Conservation (phyloP, 2,797 vertebrate species). For the Delichon dasypus region DNA sequence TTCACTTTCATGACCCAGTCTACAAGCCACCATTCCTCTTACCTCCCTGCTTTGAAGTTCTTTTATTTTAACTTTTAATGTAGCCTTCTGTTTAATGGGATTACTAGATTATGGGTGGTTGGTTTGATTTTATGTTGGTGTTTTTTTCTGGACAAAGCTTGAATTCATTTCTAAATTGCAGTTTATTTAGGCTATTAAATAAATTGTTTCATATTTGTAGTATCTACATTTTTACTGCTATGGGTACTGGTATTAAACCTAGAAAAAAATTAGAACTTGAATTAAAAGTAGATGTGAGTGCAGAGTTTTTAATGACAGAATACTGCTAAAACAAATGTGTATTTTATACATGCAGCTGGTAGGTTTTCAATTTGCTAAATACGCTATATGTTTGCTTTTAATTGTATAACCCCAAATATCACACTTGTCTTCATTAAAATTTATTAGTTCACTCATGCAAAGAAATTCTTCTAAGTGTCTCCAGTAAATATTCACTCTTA, state of each 20-base stretch:
- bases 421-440: constrained; percentile 54
- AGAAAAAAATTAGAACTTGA: not conserved
- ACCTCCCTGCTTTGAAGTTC: not conserved
- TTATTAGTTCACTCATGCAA: not conserved
- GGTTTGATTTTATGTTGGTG: not conserved
- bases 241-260: not conserved
- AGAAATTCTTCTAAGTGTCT: constrained; percentile 32
- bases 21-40: not conserved
- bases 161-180: not conserved
- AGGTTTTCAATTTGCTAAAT: constrained; percentile 30
- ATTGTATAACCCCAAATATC: constrained; percentile 34
- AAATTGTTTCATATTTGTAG: not conserved
- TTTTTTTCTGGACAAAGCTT: not conserved
- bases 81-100: not conserved
- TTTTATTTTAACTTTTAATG: not conserved
- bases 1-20: not conserved
- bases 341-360: not conserved
- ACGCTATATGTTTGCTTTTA: constrained; percentile 32
- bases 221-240: not conserved
- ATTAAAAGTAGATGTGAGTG: not conserved
- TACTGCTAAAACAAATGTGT: not conserved
- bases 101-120: not conserved
- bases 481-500: constrained; percentile 27
- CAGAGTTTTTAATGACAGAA: not conserved
- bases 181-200: not conserved